phyloP scores from a whole-genome alignment of 1,140 invertebrate genomes.

The Drosophila ercepeae region DNA sequence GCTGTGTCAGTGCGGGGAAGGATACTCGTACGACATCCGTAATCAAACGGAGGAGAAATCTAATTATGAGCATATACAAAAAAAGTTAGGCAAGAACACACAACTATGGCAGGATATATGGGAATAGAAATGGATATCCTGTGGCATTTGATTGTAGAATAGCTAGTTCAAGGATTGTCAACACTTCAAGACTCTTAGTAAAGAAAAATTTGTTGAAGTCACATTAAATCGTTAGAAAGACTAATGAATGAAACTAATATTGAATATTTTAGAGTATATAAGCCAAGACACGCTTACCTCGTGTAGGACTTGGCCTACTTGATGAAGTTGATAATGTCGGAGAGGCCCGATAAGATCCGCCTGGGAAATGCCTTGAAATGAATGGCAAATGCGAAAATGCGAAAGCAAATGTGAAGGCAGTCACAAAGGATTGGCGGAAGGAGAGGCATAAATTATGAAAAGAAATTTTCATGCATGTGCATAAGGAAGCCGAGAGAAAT shows the following conservation, averaged over 20 bases:
- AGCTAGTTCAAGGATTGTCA: too few species aligned
- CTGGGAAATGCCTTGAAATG: slow-evolving; percentile 54
- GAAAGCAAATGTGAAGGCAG: slow-evolving; percentile 6
- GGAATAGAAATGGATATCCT: not conserved
- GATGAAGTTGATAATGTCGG: slow-evolving; percentile 71
- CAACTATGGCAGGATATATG: slow-evolving; percentile 23
- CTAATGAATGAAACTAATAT: not conserved
- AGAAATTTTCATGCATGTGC: slow-evolving; percentile 77
- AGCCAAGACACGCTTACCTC: not conserved
- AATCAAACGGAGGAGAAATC: slow-evolving; percentile 55
- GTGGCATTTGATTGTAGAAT: too few species aligned
- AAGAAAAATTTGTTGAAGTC: not conserved
- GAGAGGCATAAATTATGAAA: slow-evolving; percentile 75
- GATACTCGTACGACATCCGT: slow-evolving; percentile 24
- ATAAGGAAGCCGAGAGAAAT: slow-evolving; percentile 42
- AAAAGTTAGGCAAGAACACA: slow-evolving; percentile 17
- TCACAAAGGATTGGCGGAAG: slow-evolving; percentile 18
- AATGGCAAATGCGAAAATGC: slow-evolving; percentile 37
- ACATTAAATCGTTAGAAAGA: too few species aligned
- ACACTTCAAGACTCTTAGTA: too few species aligned
- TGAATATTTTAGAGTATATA: not conserved
- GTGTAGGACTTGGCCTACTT: slow-evolving; percentile 23
- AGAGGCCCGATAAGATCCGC: slow-evolving; percentile 51
- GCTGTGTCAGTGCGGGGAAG: slow-evolving; percentile 1
- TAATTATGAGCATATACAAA: slow-evolving; percentile 53